Base-by-base conservation (phyloP, 2,888 invertebrate species). In the Scrobipalpa atriplicella region DNA sequence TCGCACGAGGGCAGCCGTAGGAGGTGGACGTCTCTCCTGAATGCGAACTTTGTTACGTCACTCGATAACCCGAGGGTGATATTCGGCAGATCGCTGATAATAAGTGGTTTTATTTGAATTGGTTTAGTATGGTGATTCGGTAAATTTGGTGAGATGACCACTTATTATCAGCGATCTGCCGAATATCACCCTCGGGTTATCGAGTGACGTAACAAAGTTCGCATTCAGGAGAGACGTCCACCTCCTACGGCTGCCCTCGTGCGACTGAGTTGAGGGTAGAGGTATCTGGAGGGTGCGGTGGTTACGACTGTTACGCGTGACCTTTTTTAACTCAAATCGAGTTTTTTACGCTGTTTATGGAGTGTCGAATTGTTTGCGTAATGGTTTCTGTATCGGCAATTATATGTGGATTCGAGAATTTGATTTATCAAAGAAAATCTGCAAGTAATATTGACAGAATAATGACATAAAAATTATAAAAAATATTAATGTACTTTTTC, bases 161-260 rank as follows among this genome's bases (percentile, higher is more conserved):
- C 79, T 78, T 72, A 75, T 79, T 76, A 75, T 78, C 76, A 78
- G 76, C 78, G 78, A 79, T 79, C 79, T 77, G 80, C 79, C 74
- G 72, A 78, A 83, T 79, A 76, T 78, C 81, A 84, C 82, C 82
- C 82, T 78, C 80, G 76, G 78, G 78, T 77, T 73, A 75, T 69
- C 77, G 76, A 75, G 80, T 91, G 90, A 91, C 89, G 90, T 90
- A 90, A 91, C 83, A 74, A 88, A 86, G 85, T 88, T 85, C 70
- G 71, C n/a, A 38, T 29, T 60, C 67, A 65, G 64, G 52, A 41
- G 70, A 71, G 73, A 80, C 89, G 79, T 76, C 84, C 80, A 77
- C 74, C 78, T 87, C 67, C 79, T 64, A 51, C 79, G 80, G 79
- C 75, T 80, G 76, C 76, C 76, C 78, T 78, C 82, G 84, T 76